Conservation (phyloP, 2,113 vertebrate species). For the Ceyx margarethae region DNA sequence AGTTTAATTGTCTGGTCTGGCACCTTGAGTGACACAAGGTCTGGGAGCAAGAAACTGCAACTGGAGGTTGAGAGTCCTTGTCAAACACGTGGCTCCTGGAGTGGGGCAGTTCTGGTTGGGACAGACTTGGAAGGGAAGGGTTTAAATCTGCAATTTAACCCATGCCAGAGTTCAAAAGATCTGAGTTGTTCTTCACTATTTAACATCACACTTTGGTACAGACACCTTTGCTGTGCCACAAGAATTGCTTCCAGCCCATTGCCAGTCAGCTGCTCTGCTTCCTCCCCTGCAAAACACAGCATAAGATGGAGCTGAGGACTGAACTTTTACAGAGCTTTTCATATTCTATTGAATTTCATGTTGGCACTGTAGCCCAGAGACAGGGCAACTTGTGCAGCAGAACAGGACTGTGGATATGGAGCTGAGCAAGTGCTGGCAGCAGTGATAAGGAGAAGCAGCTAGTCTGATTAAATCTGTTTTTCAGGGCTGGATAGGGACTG, state of each 20-base stretch:
- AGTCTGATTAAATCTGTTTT: neutral
- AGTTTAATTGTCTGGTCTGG: neutral
- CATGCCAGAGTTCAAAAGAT: neutral
- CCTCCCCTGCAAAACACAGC: neutral
- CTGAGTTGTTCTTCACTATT: neutral
- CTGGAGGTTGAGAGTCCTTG: rapidly evolving
- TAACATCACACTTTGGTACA: rapidly evolving
- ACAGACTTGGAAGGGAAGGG: neutral
- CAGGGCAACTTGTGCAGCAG: neutral
- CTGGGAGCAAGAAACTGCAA: neutral
- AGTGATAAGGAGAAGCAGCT: neutral
- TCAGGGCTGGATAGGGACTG: neutral
- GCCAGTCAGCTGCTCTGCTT: rapidly evolving
- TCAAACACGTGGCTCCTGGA: neutral
- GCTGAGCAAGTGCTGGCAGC: neutral
- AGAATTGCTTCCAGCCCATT: rapidly evolving
- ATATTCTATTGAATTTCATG: neutral
- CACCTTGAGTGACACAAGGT: neutral
- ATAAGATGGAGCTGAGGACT: neutral
- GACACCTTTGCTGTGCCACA: neutral
- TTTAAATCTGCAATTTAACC: neutral
- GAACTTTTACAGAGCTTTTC: neutral
- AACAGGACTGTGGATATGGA: neutral
- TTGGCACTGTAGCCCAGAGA: neutral
- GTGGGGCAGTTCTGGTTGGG: neutral